Evolutionary conservation across 2,888 invertebrate genomes (phyloP), one percentile per base, ranked within the genome.

Genomic region (Metopia argyrocephala): DNA sequence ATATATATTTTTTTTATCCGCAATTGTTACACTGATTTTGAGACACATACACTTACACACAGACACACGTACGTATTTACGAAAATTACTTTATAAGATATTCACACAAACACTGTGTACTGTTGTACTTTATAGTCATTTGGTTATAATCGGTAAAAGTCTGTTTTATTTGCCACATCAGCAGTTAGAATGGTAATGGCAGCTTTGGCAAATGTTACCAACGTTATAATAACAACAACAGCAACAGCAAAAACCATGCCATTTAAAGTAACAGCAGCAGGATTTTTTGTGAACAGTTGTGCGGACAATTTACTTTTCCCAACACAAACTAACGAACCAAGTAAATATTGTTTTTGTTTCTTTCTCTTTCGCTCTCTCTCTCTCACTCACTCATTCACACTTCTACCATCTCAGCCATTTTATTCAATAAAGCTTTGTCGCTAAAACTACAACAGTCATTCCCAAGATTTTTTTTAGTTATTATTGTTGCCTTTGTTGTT

Each of bases 291-390:
- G 27, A 83, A 80, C 79, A 83, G 82, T 83, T 78, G 82, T 75
- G 83, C 84, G 85, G 84, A 82, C 82, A 87, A 87, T 87, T 87
- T 86, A 87, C 87, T 87, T 86, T 88, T 38, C 76, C 62, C 59
- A 69, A 78, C 68, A 71, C 73, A 69, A 79, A 12, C 38, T 38
- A 38, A 2, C 38, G 2, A 9, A 38, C 38, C 70, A 76, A 83
- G 65, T 78, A 79, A 73, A 73, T 75, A 64, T 64, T 61, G 76
- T 50, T 76, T 59, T 79, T 56, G 86, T 85, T 86, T 76, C 65
- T 68, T 52, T 80, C 68, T 66, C 56, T 45, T 65, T 12, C 62
- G 52, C 50, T 59, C 54, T 7, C 52, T 23, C 54, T 61, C 50
- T 20, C 73, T 68, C 65, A 7, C 20, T 15, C 15, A 15, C 18